phyloP scores from a whole-genome alignment of 2,888 invertebrate genomes.

The Protula sp. region DNA sequence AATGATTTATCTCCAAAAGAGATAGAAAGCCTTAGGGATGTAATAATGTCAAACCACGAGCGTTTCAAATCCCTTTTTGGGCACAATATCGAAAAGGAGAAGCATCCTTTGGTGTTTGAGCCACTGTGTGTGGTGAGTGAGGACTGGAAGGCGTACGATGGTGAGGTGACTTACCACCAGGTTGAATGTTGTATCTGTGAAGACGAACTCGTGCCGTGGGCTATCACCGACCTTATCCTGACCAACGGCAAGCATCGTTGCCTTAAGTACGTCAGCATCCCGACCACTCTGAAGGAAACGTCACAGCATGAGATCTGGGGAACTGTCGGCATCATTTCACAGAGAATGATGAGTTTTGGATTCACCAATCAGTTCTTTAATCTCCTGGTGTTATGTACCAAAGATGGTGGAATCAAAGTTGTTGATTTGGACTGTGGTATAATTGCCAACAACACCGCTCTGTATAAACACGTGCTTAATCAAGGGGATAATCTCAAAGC shows the following conservation, averaged over 20 bases:
- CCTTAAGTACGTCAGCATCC: neutral
- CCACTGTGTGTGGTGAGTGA: neutral
- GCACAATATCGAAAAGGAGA: neutral
- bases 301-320: neutral
- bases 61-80: neutral
- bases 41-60: neutral
- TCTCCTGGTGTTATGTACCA: neutral
- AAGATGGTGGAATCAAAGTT: neutral
- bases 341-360: neutral
- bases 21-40: neutral
- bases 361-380: neutral
- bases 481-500: neutral
- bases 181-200: neutral
- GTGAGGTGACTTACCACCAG: neutral
- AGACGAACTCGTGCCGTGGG: neutral
- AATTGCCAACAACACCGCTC: neutral
- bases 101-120: neutral
- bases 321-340: neutral
- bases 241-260: neutral
- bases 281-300: neutral
- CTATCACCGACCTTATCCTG: neutral
- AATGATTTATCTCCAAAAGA: neutral
- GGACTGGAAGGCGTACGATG: neutral
- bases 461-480: neutral
- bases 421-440: neutral